Evolutionary conservation across 2,888 invertebrate genomes (phyloP), one percentile per base, ranked within the genome.

Genomic region (Caenorhabditis afra): DNA sequence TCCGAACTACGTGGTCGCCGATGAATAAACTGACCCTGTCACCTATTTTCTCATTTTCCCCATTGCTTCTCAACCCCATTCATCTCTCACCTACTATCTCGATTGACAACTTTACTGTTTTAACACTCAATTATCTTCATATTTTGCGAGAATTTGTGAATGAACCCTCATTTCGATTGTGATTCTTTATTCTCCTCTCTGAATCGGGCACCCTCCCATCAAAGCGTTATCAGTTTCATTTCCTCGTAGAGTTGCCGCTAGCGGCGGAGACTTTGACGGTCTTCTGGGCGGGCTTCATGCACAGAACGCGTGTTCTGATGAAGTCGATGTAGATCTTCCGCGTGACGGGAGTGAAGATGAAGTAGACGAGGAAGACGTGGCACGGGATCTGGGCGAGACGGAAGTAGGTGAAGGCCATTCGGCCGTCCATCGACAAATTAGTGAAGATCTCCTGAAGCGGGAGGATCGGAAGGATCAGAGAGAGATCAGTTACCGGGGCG

Each of bases 1-100:
- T 93, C 98, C 98, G 0, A 97, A 97, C 92, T 98, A 96, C 91
- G 93, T 95, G 55, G 93, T 95, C 53, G 95, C 77, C 61, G 83
- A 83, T 52, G 75, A 79, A 75, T 79, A 61, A 23, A 37, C 16
- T 22, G 10, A 35, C n/a, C 3, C 10, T 14, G 11, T 35, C 66
- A 20, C 57, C 16, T 53, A 45, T 58, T 77, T 52, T 59, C 65
- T 47, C 45, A 57, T 57, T 39, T 29, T 29, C 7, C 29, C 29
- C 4, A 29, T 29, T 49, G 20, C 50, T 23, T 10, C 18, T 47
- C n/a, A n/a, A n/a, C n/a, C n/a, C 45, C 20, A 37, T 18, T 44
- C 29, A n/a, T 55, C 5, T 14, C 11, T 35, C 66, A 20, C 57
- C 16, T 59, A 45, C 58, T 77, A 50, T 65, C 65, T 47, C 45